These are phyloP conservation scores for Baccha elongata DNA, from an alignment of 2,888 invertebrate genomes.

Conservation along the genomic window DNA sequence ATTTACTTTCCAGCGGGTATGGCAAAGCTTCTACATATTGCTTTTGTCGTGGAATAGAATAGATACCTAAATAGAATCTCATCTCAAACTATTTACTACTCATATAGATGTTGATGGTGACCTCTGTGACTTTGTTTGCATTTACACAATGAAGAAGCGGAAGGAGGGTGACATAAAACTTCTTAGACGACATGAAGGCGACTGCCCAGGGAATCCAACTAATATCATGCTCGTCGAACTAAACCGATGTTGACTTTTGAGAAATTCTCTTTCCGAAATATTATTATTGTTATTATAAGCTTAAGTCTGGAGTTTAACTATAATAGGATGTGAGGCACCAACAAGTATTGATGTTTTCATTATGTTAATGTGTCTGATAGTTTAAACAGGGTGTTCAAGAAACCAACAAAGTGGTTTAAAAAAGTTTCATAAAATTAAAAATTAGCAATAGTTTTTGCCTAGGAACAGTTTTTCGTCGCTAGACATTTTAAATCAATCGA, in stretches of 20 bases:
- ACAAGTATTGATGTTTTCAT: constrained; percentile 45
- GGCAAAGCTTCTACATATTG: constrained; percentile 13
- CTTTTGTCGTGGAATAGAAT: constrained; percentile 5
- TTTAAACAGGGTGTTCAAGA: constrained; percentile 17
- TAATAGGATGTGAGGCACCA: background rate
- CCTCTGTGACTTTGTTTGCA: constrained; percentile 47
- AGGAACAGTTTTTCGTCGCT: too few species aligned
- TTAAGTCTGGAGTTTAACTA: constrained; percentile 24
- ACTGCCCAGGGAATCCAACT: constrained; percentile 1
- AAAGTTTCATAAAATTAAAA: too few species aligned
- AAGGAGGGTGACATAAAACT: constrained; percentile 5
- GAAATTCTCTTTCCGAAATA: constrained; percentile 11
- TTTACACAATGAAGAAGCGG: constrained; percentile 13
- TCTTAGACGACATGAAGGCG: constrained; percentile 28
- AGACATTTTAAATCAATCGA: too few species aligned
- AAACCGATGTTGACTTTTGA: constrained; percentile 27
- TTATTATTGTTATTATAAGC: constrained; percentile 44
- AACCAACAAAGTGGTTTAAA: background rate
- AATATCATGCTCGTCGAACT: background rate
- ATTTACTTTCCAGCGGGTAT: constrained; percentile 41
- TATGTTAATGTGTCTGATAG: constrained; percentile 24
- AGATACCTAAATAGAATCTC: constrained; percentile 1
- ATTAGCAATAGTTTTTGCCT: too few species aligned
- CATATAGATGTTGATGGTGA: constrained; percentile 9
- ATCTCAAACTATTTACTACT: background rate